A percentile compares a stretch with the other conserved stretches of the same genome.
Conservation (phyloP, 2,113 vertebrate species). For the Nycticorax nycticorax region DNA sequence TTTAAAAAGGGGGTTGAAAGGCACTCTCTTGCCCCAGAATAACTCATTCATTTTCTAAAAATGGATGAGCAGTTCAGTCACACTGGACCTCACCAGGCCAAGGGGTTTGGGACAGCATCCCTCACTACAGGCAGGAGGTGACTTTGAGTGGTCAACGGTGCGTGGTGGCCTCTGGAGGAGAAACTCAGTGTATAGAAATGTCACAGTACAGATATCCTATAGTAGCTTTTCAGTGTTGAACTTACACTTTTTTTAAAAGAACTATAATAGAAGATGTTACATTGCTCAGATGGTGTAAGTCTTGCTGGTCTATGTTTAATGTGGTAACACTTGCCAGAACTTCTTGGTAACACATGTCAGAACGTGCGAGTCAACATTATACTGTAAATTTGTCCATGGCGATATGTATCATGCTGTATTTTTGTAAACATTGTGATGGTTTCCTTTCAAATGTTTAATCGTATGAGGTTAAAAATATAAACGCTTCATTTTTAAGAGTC, state of each 20-base stretch:
- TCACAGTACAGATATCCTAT: conserved; percentile 50
- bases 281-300: conserved; percentile 67
- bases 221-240: conserved; percentile 67
- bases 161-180: not conserved
- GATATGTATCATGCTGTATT: conserved; percentile 62
- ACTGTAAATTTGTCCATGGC: conserved; percentile 66
- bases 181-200: conserved; percentile 35
- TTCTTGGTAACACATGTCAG: conserved; percentile 73
- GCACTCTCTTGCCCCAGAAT: not conserved
- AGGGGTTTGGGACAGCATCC: not conserved
- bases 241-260: conserved; percentile 53
- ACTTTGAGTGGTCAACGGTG: not conserved
- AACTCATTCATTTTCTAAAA: not conserved
- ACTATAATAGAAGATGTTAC: conserved; percentile 61
- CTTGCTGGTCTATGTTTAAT: conserved; percentile 71
- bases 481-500: conserved; percentile 22
- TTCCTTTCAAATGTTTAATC: conserved; percentile 60
- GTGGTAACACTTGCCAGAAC: conserved; percentile 67
- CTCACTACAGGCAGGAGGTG: not conserved
- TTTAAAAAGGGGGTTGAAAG: not conserved
- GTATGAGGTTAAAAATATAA: conserved; percentile 56
- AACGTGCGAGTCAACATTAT: conserved; percentile 62
- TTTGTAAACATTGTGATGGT: conserved; percentile 73
- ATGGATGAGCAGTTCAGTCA: not conserved
- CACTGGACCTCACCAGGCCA: not conserved